Base-by-base conservation (phyloP, 1,140 invertebrate genomes). In the Liolophura sinensis region DNA sequence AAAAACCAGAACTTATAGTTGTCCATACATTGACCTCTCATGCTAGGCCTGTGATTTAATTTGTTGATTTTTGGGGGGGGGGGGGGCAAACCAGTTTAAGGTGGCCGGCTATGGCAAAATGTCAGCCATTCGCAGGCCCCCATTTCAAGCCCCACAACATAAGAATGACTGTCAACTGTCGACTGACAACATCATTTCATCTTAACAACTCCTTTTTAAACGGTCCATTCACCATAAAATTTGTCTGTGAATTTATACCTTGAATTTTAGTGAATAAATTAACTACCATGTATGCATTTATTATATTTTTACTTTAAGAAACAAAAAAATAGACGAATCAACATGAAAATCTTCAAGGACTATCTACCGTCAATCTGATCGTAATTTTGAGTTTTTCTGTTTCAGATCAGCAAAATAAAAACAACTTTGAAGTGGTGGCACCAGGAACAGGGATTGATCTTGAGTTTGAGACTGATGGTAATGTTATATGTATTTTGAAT, bases 391-490 rank as follows among this genome's bases (percentile, higher is more conserved):
- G 22, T 54, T 24, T 49, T 22, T 49, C 46, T 61, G 16, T 64
- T 55, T 56, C 22, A 6, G 62, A 70, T 62, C 60, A 78, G 76
- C 70, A 71, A 16, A 69, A 73, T 48, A 55, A 62, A 55, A 59
- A 73, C 14, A 62, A 68, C 31, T 64, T 71, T 62, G 77, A 79
- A 51, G 73, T 69, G 31, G 71, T 79, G 24, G 74, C 78, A 12
- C 80, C 79, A 20, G 91, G 93, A 20, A 88, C 92, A 22, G 91
- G 97, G 90, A 87, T 89, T 64, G 90, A 91, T 80, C 75, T 99
- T 56, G 97, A 99, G 85, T 98, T 92, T 86, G 96, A 98, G 84
- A 96, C 96, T 52, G 96, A 99, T 84, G 85, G 85, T 84, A 74
- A 56, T 69, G 48, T 14, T 58, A 47, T 24, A 0, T 18, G 27